phyloP scores from a whole-genome alignment of 2,888 invertebrate genomes.

The Resseliella maxima region DNA sequence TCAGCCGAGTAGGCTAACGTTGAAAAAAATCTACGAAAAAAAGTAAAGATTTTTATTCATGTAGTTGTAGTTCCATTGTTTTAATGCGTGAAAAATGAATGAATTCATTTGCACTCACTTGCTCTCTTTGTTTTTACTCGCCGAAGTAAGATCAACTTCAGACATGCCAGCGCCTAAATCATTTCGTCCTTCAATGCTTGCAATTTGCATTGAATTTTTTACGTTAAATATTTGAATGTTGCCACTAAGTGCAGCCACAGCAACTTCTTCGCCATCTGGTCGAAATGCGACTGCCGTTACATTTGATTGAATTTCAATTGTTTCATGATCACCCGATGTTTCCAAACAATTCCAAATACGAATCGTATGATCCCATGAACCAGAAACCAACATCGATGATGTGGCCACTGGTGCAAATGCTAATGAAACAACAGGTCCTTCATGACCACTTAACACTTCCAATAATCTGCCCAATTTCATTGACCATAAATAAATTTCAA shows the following conservation, averaged over 20 bases:
- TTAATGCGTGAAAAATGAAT: too few species aligned
- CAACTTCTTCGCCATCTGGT: conserved; percentile 92
- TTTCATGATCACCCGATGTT: conserved; percentile 82
- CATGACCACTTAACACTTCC: conserved; percentile 92
- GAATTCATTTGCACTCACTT: conserved; percentile 75
- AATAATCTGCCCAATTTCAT: conserved; percentile 90
- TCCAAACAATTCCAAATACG: conserved; percentile 93
- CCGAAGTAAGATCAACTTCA: conserved; percentile 86
- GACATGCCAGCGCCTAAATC: conserved; percentile 89
- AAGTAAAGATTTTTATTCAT: neutral
- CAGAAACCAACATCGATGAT: conserved; percentile 83
- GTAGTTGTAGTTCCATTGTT: too few species aligned
- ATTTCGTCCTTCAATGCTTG: conserved; percentile 86
- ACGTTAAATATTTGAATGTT: conserved; percentile 84
- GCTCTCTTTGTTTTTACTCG: conserved; percentile 83
- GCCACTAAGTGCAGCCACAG: conserved; percentile 91
- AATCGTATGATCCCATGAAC: conserved; percentile 95
- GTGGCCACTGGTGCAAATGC: conserved; percentile 80
- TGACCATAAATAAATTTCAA: conserved; percentile 97
- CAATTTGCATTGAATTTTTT: conserved; percentile 76
- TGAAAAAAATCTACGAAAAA: conserved; percentile 92
- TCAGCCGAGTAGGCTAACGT: conserved; percentile 94
- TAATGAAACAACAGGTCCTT: conserved; percentile 88
- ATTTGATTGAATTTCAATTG: conserved; percentile 81
- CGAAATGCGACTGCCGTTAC: conserved; percentile 86